A percentile compares a stretch with the other conserved stretches of the same genome.
Evolutionary conservation across 2,888 invertebrate species (phyloP).

Genomic region (Cylindroiulus punctatus): DNA sequence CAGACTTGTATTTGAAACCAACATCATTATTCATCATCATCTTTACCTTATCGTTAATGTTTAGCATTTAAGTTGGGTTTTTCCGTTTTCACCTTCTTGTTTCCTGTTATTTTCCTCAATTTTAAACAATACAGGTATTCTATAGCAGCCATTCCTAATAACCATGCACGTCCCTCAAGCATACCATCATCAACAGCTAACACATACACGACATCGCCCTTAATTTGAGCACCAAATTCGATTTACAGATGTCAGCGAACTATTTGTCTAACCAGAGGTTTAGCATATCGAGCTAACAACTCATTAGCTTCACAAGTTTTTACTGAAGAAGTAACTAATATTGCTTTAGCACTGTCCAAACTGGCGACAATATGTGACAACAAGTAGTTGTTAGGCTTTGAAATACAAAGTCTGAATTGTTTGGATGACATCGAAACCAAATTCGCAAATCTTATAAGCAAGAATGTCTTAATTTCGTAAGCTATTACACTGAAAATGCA

Average conservation of each 20-base stretch:
- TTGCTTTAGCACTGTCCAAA: not conserved
- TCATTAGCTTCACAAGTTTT: not conserved
- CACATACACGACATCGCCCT: not conserved
- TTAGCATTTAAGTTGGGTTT: not conserved
- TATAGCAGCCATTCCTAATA: not conserved
- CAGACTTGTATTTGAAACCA: conserved; percentile 34
- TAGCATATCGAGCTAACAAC: not conserved
- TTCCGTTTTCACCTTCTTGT: conserved; percentile 30
- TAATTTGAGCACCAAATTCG: not conserved
- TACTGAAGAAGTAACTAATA: not conserved
- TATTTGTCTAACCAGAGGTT: not conserved
- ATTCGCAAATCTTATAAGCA: too few relatives aligned
- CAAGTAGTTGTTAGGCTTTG: too few relatives aligned
- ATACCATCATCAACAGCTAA: conserved; percentile 12
- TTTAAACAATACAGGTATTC: not conserved
- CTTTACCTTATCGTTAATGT: not conserved
- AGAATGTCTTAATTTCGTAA: not conserved
- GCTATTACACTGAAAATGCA: not conserved
- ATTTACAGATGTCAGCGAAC: not conserved
- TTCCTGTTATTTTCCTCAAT: not conserved
- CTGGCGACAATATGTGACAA: not conserved
- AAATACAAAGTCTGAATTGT: not conserved
- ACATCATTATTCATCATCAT: conserved; percentile 2
- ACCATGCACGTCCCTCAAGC: not conserved
- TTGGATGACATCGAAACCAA: not conserved